These are phyloP conservation scores for Coracias cyanogaster DNA, from an alignment of 2,797 vertebrate genomes.

Conservation along the genomic window DNA sequence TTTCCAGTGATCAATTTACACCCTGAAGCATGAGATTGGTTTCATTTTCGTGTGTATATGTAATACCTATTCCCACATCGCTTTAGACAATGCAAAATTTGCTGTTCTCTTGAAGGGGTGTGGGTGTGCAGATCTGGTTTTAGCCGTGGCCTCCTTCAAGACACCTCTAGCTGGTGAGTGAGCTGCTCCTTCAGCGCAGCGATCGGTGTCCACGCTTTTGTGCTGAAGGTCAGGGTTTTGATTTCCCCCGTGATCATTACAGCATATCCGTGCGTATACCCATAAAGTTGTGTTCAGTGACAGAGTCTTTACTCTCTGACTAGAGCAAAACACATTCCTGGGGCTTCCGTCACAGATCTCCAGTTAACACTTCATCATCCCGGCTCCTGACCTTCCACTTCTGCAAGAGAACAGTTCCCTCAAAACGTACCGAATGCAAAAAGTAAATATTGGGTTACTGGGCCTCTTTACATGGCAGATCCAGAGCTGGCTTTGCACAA, in stretches of 20 bases:
- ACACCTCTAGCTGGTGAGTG: accelerated
- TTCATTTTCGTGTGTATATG: not conserved
- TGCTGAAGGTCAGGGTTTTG: not conserved
- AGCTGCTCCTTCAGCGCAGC: not conserved
- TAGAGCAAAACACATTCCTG: not conserved
- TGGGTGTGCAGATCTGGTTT: not conserved
- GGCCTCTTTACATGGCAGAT: not conserved
- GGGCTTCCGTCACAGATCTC: not conserved
- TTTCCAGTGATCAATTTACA: conserved; percentile 23
- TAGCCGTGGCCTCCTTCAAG: not conserved
- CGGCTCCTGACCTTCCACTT: not conserved
- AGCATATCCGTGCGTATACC: accelerated
- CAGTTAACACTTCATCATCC: not conserved
- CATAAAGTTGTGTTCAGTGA: not conserved
- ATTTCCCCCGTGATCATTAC: not conserved
- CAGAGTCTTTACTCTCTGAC: not conserved
- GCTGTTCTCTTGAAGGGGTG: not conserved
- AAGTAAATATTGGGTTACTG: not conserved
- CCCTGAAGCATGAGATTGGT: conserved; percentile 26
- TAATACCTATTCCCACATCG: not conserved
- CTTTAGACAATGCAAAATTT: not conserved
- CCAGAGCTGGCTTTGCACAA: not conserved
- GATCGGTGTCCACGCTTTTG: accelerated
- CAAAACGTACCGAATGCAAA: accelerated
- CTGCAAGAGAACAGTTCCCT: accelerated